Evolutionary conservation across 1,140 invertebrate genomes (phyloP).

Genomic region (Hypsibius dujardini): DNA sequence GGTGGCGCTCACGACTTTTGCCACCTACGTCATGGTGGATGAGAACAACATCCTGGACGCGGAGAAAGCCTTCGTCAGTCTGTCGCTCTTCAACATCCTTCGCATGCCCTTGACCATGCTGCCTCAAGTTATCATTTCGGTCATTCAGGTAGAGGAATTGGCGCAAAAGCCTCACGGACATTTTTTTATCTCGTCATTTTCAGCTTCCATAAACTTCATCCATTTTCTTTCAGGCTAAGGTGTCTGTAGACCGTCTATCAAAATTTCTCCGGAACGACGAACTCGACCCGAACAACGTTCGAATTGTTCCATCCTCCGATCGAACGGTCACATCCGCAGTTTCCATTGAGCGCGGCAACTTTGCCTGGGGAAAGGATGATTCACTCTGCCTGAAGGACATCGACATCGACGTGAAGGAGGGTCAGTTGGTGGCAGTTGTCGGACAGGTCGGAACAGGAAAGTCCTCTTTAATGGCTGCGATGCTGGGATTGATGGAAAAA

Average conservation of each 20-base stretch:
- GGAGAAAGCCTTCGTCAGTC: conserved; percentile 44
- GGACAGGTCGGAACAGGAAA: conserved; percentile 37
- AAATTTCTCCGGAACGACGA: conserved; percentile 11
- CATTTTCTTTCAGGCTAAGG: not conserved
- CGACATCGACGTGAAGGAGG: conserved; percentile 22
- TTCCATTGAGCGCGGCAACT: not conserved
- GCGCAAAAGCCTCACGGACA: too few species aligned
- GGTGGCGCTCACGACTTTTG: conserved; percentile 65
- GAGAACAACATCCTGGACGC: conserved; percentile 38
- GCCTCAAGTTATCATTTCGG: conserved; percentile 66
- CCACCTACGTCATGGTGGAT: conserved; percentile 52
- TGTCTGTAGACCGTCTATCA: not conserved
- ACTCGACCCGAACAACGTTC: not conserved
- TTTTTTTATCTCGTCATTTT: too few species aligned
- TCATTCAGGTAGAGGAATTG: conserved; percentile 71
- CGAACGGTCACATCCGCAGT: not conserved
- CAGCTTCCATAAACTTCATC: too few species aligned
- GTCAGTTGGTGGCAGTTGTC: conserved; percentile 35
- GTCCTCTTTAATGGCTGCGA: conserved; percentile 34
- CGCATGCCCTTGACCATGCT: conserved; percentile 49
- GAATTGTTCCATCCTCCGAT: not conserved
- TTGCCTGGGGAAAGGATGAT: conserved; percentile 20
- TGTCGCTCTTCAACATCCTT: conserved; percentile 33
- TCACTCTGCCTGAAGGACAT: conserved; percentile 22
- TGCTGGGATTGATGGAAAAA: conserved; percentile 32